Percentiles rank a stretch among this genome's conserved stretches.
Conservation (phyloP, 92 coral and sea anemone species). For the Scolanthus callimorphus region DNA sequence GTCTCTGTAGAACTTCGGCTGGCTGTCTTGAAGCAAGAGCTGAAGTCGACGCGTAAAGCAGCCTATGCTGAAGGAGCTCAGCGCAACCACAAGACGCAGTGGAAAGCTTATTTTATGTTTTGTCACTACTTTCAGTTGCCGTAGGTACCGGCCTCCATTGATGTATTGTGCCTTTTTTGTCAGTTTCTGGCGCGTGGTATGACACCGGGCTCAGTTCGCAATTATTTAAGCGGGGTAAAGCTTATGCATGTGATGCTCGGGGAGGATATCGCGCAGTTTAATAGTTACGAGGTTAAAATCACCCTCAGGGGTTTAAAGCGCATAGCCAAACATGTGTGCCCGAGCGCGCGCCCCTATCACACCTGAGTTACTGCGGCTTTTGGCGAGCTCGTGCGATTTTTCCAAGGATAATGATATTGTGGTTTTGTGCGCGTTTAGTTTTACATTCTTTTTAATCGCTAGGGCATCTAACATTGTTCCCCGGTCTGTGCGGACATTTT, state of each 20-base stretch:
- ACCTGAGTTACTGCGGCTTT: background rate
- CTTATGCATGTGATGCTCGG: conserved; percentile 22
- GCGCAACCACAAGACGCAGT: background rate
- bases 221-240: conserved; percentile 36
- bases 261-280: conserved; percentile 6
- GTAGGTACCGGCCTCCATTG: conserved; percentile 24
- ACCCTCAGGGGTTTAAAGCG: conserved; percentile 29
- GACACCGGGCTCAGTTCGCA: conserved; percentile 22
- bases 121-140: too few relatives aligned
- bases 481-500: background rate
- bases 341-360: conserved; percentile 17
- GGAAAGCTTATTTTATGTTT: background rate
- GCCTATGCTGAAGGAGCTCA: background rate
- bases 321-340: conserved; percentile 7
- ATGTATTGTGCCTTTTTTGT: conserved; percentile 11
- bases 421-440: conserved; percentile 16
- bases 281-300: conserved; percentile 5
- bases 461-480: conserved; percentile 31
- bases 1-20: background rate
- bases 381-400: background rate
- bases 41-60: background rate
- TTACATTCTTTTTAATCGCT: conserved; percentile 29
- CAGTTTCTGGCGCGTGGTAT: conserved; percentile 20
- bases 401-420: background rate
- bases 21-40: background rate